phyloP scores from a whole-genome alignment of 2,888 invertebrate genomes.

The Ennomos fuscantarius region DNA sequence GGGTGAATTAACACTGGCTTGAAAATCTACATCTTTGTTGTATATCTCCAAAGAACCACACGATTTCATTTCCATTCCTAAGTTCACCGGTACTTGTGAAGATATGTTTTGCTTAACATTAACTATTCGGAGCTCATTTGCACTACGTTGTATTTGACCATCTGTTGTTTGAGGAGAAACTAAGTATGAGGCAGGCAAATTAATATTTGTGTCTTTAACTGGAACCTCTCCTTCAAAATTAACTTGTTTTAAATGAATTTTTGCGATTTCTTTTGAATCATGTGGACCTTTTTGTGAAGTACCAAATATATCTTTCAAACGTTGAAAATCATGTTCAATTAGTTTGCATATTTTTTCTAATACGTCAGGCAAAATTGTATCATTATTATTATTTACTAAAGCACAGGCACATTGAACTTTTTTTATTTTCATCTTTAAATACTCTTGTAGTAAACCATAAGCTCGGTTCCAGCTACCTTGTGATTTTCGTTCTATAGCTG shows the following conservation, averaged over 20 bases:
- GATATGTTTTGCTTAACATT: constrained; percentile 44
- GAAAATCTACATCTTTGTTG: background rate
- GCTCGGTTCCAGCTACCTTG: constrained; percentile 73
- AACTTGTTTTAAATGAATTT: constrained; percentile 11
- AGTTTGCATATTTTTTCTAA: constrained; percentile 64
- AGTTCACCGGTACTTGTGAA: constrained; percentile 49
- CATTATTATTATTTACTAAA: constrained; percentile 45
- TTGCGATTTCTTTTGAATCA: constrained; percentile 10
- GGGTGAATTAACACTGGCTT: background rate
- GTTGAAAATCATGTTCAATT: constrained; percentile 73
- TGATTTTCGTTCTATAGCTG: constrained; percentile 33
- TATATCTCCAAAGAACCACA: constrained; percentile 48
- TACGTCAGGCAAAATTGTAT: constrained; percentile 55
- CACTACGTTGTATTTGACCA: background rate
- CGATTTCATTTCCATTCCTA: constrained; percentile 52
- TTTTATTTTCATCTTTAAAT: constrained; percentile 73
- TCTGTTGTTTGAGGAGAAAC: background rate
- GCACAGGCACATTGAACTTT: constrained; percentile 65
- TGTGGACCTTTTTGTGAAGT: constrained; percentile 41
- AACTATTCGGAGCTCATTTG: background rate
- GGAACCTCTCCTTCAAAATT: constrained; percentile 43
- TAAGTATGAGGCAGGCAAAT: background rate
- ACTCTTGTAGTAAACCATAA: constrained; percentile 72
- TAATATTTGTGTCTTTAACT: constrained; percentile 46
- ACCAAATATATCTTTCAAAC: constrained; percentile 61